Percentiles rank a stretch among this genome's conserved stretches.
Conservation (phyloP, 2,113 vertebrate species). For the Nicator chloris region DNA sequence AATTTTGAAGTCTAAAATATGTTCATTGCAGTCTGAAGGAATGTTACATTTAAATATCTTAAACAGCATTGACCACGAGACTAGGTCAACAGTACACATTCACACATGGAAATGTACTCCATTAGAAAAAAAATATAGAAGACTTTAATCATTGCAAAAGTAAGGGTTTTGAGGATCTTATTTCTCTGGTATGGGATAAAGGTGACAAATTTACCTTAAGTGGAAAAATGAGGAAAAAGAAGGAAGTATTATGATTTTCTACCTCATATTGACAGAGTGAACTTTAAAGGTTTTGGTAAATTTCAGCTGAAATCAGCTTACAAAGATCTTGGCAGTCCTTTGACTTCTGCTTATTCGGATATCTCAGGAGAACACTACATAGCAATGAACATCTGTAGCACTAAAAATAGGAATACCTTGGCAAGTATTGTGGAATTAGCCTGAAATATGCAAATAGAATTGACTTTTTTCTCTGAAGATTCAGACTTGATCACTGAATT, state of each 20-base stretch:
- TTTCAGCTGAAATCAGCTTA: not conserved
- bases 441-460: not conserved
- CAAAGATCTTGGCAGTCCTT: not conserved
- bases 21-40: not conserved
- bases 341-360: not conserved
- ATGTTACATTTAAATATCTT: not conserved
- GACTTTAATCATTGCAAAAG: not conserved
- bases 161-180: not conserved
- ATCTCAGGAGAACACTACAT: not conserved
- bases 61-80: not conserved
- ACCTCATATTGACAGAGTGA: not conserved
- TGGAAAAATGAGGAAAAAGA: not conserved
- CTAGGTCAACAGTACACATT: not conserved
- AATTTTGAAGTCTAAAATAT: not conserved
- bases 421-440: not conserved
- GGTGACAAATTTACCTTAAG: not conserved
- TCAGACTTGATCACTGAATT: not conserved
- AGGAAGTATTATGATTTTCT: not conserved
- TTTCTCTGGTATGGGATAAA: not conserved
- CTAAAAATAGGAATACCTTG: not conserved
- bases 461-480: not conserved
- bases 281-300: not conserved
- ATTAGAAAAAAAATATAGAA: not conserved
- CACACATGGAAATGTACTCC: not conserved
- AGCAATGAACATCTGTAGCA: not conserved